Conservation (phyloP, 92 coral and sea anemone genomes). For the Umimayanthus kanabou region DNA sequence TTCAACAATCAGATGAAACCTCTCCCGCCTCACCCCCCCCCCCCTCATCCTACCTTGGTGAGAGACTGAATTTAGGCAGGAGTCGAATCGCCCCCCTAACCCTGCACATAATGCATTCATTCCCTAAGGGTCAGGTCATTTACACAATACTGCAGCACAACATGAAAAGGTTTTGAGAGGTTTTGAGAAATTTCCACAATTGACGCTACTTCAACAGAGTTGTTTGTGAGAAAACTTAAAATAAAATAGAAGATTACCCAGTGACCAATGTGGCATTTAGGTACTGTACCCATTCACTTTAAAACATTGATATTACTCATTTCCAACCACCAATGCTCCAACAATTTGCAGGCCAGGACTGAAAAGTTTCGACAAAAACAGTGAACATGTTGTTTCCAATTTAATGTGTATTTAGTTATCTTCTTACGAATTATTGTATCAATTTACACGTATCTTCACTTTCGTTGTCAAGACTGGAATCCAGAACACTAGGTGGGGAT, state of each 20-base stretch:
- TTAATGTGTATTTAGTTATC: conserved; percentile 10
- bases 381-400: neutral
- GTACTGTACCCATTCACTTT: too few species aligned
- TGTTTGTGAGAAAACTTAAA: too few species aligned
- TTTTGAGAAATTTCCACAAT: neutral
- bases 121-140: neutral
- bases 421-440: neutral
- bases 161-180: too few species aligned
- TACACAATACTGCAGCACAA: conserved; percentile 13
- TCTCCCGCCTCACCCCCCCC: too few species aligned
- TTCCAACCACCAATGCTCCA: neutral
- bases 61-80: neutral
- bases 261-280: too few species aligned
- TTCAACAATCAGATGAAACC: too few species aligned
- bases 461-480: conserved; percentile 15
- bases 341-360: neutral
- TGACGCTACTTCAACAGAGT: neutral
- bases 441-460: neutral
- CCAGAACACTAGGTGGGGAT: neutral
- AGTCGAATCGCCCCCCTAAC: too few species aligned
- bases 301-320: neutral
- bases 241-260: too few species aligned
- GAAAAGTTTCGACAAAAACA: neutral
- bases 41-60: neutral
- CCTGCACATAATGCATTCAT: neutral